These are phyloP conservation scores for Leptinotarsa tumamoca DNA, from an alignment of 2,888 invertebrate species.

Conservation along the genomic window DNA sequence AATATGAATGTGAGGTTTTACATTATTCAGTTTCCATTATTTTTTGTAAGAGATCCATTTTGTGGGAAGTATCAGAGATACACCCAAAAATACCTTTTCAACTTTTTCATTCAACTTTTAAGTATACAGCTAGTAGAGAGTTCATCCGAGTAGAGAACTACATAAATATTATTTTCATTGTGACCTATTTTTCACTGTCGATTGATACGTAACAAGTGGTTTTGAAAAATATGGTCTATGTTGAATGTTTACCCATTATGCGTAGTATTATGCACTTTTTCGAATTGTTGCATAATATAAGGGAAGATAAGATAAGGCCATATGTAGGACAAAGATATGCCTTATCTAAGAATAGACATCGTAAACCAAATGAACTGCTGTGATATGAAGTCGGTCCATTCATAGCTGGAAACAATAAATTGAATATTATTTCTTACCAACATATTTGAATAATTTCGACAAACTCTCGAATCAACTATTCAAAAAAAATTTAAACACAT, in stretches of 20 bases:
- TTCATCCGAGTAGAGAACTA: too few relatives aligned
- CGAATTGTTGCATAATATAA: slow-evolving; percentile 32
- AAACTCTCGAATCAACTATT: not conserved
- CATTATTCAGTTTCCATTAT: too few relatives aligned
- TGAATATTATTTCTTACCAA: not conserved
- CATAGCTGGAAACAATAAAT: not conserved
- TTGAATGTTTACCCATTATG: not conserved
- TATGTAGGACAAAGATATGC: slow-evolving; percentile 21
- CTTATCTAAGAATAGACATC: slow-evolving; percentile 29
- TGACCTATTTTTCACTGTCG: not conserved
- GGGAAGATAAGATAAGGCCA: slow-evolving; percentile 35
- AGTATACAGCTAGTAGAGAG: too few relatives aligned
- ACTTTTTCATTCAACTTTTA: too few relatives aligned
- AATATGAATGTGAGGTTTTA: too few relatives aligned
- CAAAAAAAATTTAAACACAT: not conserved
- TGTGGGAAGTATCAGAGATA: too few relatives aligned
- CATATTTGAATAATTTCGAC: too few relatives aligned
- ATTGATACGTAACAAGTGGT: not conserved
- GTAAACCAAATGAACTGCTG: not conserved
- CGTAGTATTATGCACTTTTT: slow-evolving; percentile 34
- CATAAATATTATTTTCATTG: not conserved
- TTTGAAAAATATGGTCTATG: not conserved
- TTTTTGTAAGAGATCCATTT: too few relatives aligned
- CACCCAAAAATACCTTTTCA: too few relatives aligned
- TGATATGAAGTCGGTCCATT: not conserved